Conservation (phyloP, 2,888 invertebrate genomes). For the Trichopria drosophilae region DNA sequence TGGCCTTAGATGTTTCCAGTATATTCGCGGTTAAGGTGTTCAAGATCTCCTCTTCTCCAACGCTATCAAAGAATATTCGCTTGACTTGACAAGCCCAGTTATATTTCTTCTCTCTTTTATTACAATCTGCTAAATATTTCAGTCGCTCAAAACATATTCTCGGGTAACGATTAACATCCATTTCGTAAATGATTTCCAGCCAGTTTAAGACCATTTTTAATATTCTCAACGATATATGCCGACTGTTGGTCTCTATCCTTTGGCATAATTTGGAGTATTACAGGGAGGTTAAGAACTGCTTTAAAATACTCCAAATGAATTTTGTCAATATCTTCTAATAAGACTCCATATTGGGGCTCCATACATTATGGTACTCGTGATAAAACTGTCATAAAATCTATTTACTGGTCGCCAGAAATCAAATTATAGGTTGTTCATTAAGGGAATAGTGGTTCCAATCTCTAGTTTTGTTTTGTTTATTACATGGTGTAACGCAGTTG, state of each 20-base stretch:
- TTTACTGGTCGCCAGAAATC: background rate
- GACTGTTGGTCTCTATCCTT: too few species aligned
- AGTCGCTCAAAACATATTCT: too few species aligned
- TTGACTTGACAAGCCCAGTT: too few species aligned
- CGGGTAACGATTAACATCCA: too few species aligned
- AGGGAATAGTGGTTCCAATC: slow-evolving; percentile 1
- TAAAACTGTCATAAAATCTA: background rate
- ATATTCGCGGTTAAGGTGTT: too few species aligned
- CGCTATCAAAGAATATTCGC: too few species aligned
- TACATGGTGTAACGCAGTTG: background rate
- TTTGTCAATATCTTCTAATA: background rate
- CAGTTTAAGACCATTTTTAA: background rate
- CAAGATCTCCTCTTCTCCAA: too few species aligned
- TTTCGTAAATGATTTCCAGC: background rate
- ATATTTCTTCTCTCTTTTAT: too few species aligned
- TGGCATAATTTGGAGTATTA: background rate
- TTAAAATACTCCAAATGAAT: background rate
- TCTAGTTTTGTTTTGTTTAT: background rate
- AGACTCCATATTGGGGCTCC: background rate
- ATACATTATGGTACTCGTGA: background rate
- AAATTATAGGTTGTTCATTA: background rate
- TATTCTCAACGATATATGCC: background rate
- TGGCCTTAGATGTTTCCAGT: too few species aligned
- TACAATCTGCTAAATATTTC: too few species aligned
- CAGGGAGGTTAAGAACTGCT: background rate